Conservation (phyloP, 2,113 vertebrate genomes). For the Speoplatyrhinus poulsoni region DNA sequence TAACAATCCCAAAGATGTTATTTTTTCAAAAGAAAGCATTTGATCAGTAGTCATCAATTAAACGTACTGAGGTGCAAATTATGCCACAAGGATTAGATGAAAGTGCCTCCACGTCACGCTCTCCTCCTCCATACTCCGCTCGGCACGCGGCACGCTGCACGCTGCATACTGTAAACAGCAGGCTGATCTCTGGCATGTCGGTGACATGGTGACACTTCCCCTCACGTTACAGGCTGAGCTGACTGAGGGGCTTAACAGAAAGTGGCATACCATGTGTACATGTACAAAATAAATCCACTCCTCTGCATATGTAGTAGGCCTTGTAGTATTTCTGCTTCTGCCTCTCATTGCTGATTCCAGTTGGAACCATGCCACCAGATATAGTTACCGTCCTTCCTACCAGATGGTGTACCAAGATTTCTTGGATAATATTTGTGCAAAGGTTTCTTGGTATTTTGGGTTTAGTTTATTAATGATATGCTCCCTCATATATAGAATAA, state of each 20-base stretch:
- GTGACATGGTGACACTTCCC: slow-evolving; percentile 77
- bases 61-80: slow-evolving; percentile 76
- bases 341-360: slow-evolving; percentile 59
- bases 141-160: slow-evolving; percentile 56
- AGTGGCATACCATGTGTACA: slow-evolving; percentile 62
- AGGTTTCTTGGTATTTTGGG: slow-evolving; percentile 4
- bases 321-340: slow-evolving; percentile 32
- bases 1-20: slow-evolving; percentile 71
- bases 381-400: slow-evolving; percentile 45
- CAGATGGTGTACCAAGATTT: slow-evolving; percentile 43
- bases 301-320: slow-evolving; percentile 50
- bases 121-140: slow-evolving; percentile 67
- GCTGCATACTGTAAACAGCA: slow-evolving; percentile 56
- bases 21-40: slow-evolving; percentile 78
- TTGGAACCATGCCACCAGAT: slow-evolving; percentile 52
- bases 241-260: slow-evolving; percentile 73
- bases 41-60: slow-evolving; percentile 83
- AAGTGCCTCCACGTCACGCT: slow-evolving; percentile 76
- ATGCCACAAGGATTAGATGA: slow-evolving; percentile 77
- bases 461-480: neutral
- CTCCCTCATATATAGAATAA: neutral
- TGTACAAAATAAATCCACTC: slow-evolving; percentile 70
- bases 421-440: slow-evolving; percentile 28
- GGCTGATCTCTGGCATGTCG: slow-evolving; percentile 68
- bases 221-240: slow-evolving; percentile 70